Conservation (phyloP, 2,888 invertebrate species). For the Lycia hirtaria region DNA sequence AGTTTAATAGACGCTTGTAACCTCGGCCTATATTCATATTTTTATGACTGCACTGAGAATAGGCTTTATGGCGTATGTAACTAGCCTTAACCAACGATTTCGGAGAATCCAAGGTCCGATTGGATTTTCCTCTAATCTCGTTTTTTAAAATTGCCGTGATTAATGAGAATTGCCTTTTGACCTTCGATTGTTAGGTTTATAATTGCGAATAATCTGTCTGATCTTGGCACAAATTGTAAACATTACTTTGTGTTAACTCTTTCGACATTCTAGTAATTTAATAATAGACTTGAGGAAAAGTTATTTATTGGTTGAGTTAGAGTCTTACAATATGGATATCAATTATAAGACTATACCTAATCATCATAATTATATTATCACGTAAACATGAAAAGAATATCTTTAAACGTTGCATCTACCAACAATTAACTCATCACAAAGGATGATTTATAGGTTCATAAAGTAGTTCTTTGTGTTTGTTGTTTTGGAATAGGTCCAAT, state of each 20-base stretch:
- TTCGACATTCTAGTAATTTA: constrained; percentile 4
- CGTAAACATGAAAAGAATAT: constrained; percentile 30
- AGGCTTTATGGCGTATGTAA: constrained; percentile 25
- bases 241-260: neutral
- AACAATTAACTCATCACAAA: constrained; percentile 52
- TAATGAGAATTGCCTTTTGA: constrained; percentile 6
- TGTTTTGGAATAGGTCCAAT: constrained; percentile 58
- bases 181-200: constrained; percentile 16
- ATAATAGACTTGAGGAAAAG: neutral
- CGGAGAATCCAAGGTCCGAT: constrained; percentile 19
- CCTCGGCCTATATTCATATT: constrained; percentile 53
- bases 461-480: constrained; percentile 52
- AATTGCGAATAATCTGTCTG: constrained; percentile 24
- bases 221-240: constrained; percentile 25
- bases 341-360: neutral
- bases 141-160: constrained; percentile 22
- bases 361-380: constrained; percentile 16
- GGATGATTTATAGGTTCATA: constrained; percentile 54
- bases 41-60: constrained; percentile 44
- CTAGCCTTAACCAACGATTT: constrained; percentile 32
- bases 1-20: constrained; percentile 46
- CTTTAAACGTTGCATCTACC: constrained; percentile 29
- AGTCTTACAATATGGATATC: neutral
- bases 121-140: constrained; percentile 17
- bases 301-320: neutral